Conservation (phyloP, 1,140 invertebrate genomes). For the Apocrypta bakeri region DNA sequence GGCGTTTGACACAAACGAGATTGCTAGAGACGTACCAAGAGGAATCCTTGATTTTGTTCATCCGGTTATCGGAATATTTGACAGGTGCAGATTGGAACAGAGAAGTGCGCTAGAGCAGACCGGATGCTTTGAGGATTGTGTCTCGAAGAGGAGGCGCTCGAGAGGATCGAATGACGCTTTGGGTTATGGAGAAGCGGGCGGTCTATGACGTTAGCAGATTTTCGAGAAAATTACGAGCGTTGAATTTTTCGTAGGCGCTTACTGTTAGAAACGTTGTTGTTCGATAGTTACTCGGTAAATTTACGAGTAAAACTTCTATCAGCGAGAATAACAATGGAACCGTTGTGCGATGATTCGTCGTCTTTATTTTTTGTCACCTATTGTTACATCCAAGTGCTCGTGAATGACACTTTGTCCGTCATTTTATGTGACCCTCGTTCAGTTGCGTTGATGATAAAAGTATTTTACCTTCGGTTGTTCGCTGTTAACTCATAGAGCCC, state of each 20-base stretch:
- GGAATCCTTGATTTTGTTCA: slow-evolving; percentile 37
- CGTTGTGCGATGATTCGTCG: background rate
- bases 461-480: background rate
- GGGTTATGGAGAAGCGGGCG: slow-evolving; percentile 11
- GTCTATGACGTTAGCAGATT: slow-evolving; percentile 24
- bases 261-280: no score
- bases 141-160: background rate
- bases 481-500: background rate
- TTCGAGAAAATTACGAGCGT: background rate
- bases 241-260: background rate
- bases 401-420: background rate
- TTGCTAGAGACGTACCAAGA: background rate
- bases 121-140: background rate
- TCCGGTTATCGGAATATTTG: background rate
- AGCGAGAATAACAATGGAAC: background rate
- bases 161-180: slow-evolving; percentile 24
- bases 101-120: background rate
- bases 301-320: background rate
- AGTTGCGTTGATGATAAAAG: background rate
- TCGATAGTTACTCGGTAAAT: background rate
- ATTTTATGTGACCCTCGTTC: background rate
- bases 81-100: background rate
- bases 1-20: slow-evolving; percentile 8
- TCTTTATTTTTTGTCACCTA: background rate
- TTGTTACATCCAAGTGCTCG: background rate